These are phyloP conservation scores for Venustaconcha ellipsiformis DNA, from an alignment of 1,140 invertebrate species.

Conservation along the genomic window DNA sequence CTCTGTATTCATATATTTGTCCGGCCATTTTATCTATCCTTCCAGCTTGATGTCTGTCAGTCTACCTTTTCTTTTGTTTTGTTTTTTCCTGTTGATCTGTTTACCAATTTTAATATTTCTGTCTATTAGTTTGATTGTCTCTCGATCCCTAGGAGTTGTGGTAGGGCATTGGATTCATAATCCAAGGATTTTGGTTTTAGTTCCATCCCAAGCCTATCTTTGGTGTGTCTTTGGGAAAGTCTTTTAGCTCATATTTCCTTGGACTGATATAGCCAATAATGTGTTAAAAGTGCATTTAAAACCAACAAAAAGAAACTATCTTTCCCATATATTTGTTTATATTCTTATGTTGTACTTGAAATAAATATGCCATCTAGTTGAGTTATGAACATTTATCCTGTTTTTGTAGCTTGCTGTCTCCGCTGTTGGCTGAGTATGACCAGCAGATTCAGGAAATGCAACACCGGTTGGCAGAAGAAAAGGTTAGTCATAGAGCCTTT, in stretches of 20 bases:
- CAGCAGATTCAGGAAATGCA: slow-evolving; percentile 41
- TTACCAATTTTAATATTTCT: too few species aligned
- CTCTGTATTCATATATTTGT: too few species aligned
- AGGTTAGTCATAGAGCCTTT: slow-evolving; percentile 12
- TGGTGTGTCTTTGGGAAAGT: background rate
- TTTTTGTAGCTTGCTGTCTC: slow-evolving; percentile 45
- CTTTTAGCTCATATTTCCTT: background rate
- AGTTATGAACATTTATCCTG: background rate
- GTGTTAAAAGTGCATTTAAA: background rate
- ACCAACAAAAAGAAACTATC: background rate
- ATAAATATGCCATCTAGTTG: background rate
- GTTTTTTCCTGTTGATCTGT: too few species aligned
- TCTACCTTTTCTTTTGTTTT: too few species aligned
- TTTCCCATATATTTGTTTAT: background rate
- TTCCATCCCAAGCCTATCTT: too few species aligned
- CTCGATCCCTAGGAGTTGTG: too few species aligned
- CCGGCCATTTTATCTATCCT: too few species aligned
- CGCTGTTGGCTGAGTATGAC: slow-evolving; percentile 54
- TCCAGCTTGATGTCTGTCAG: too few species aligned
- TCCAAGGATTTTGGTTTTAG: too few species aligned
- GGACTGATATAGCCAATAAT: background rate
- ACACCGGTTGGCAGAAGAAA: slow-evolving; percentile 28
- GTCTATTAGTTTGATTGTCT: too few species aligned
- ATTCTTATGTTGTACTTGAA: slow-evolving; percentile 1
- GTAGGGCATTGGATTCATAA: too few species aligned